These are phyloP conservation scores for Xanthia icteritia DNA, from an alignment of 2,888 invertebrate species.

Conservation along the genomic window DNA sequence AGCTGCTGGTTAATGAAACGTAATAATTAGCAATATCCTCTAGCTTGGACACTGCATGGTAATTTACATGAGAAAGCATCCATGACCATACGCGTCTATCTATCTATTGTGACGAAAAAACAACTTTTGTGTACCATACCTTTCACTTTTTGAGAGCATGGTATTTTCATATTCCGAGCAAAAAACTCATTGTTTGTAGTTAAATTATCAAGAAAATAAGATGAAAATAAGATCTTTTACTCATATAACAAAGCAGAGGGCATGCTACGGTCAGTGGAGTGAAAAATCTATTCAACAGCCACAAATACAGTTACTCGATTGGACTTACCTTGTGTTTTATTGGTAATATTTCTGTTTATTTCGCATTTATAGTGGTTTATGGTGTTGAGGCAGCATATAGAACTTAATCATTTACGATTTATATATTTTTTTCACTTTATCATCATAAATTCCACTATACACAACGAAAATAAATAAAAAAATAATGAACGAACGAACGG, in stretches of 20 bases:
- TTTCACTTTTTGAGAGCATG: constrained; percentile 69
- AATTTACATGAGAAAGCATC: constrained; percentile 57
- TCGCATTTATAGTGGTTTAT: constrained; percentile 38
- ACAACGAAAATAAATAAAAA: constrained; percentile 59
- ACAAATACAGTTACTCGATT: constrained; percentile 63
- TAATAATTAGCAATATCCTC: constrained; percentile 7
- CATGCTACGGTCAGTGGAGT: constrained; percentile 71
- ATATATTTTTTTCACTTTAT: constrained; percentile 23
- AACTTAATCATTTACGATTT: constrained; percentile 29
- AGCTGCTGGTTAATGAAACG: background rate
- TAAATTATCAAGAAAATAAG: background rate
- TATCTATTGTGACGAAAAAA: background rate
- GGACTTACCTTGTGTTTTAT: constrained; percentile 50
- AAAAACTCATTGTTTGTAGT: background rate
- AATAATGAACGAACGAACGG: constrained; percentile 17
- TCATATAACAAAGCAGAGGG: constrained; percentile 57
- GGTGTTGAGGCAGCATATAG: background rate
- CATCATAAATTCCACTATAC: constrained; percentile 34
- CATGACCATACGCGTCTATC: constrained; percentile 38
- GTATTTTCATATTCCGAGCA: constrained; percentile 13
- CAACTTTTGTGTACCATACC: constrained; percentile 43
- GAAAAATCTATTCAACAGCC: constrained; percentile 62
- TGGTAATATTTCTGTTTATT: constrained; percentile 14
- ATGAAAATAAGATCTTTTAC: background rate
- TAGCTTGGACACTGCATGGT: constrained; percentile 8